Conservation (phyloP, 2,888 invertebrate species). For the Nudaria mundana region DNA sequence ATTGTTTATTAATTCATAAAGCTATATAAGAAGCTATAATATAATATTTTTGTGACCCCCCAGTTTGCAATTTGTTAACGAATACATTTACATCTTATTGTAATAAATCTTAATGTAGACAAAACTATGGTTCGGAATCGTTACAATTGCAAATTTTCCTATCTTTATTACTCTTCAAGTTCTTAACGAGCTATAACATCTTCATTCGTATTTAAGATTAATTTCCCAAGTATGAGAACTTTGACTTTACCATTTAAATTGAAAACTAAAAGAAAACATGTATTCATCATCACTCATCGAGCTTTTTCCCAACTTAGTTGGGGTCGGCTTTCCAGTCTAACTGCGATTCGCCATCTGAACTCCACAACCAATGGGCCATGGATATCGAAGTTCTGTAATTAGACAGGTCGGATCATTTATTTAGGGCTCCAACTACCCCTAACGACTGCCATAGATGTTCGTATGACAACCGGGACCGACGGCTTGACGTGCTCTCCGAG, state of each 20-base stretch:
- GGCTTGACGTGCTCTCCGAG: no score
- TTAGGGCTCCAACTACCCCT: no score
- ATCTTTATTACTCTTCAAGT: slow-evolving; percentile 12
- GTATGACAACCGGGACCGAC: no score
- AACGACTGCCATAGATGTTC: no score
- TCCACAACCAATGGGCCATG: no score
- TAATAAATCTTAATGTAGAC: slow-evolving; percentile 18
- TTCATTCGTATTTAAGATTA: slow-evolving; percentile 14
- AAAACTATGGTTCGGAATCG: slow-evolving; percentile 14
- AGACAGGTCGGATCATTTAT: no score
- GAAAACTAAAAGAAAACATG: no score
- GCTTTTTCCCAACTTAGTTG: no score
- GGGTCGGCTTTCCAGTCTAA: no score
- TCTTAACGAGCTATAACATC: slow-evolving; percentile 11
- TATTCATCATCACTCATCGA: no score
- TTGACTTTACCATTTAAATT: slow-evolving; percentile 10
- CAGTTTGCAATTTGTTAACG: slow-evolving; percentile 22
- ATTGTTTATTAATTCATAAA: slow-evolving; percentile 16
- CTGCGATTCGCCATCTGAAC: no score
- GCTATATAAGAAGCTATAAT: slow-evolving; percentile 17
- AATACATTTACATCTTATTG: slow-evolving; percentile 30
- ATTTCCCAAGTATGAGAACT: slow-evolving; percentile 7
- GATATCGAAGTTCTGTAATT: no score
- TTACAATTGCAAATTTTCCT: slow-evolving; percentile 28
- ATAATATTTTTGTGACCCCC: slow-evolving; percentile 22